A percentile compares a stretch with the other conserved stretches of the same genome.
phyloP scores from a whole-genome alignment of 2,888 invertebrate genomes.

The Antitype chi region DNA sequence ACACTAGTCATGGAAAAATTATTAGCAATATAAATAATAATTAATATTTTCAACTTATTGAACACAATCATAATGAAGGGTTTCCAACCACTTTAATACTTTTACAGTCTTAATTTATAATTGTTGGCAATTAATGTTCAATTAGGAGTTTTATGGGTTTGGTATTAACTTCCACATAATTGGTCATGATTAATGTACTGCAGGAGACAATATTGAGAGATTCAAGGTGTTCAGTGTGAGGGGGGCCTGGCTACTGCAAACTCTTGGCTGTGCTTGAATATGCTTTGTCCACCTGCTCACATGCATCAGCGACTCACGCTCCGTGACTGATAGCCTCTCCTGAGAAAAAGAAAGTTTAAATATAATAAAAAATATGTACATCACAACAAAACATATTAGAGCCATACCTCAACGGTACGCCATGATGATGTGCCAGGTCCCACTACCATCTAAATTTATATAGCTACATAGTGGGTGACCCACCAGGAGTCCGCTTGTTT shows the following conservation, averaged over 20 bases:
- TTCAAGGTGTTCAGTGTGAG: constrained; percentile 79
- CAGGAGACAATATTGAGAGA: constrained; percentile 81
- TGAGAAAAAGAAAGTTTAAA: constrained; percentile 80
- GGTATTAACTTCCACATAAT: constrained; percentile 47
- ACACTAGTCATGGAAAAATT: constrained; percentile 49
- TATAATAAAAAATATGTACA: not conserved
- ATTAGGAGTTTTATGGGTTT: constrained; percentile 41
- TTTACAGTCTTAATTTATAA: constrained; percentile 53
- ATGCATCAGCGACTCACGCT: constrained; percentile 93
- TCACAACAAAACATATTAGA: not conserved
- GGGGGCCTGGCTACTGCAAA: constrained; percentile 84
- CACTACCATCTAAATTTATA: too few species aligned
- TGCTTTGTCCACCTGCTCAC: constrained; percentile 95
- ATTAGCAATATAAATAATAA: constrained; percentile 51
- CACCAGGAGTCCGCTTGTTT: too few species aligned
- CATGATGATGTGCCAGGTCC: too few species aligned
- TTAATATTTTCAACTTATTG: constrained; percentile 44
- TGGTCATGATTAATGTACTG: constrained; percentile 75
- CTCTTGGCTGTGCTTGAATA: constrained; percentile 92
- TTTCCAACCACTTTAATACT: constrained; percentile 56
- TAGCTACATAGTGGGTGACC: too few species aligned
- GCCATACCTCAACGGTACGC: too few species aligned
- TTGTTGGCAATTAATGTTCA: constrained; percentile 53
- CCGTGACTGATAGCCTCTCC: constrained; percentile 91
- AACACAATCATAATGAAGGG: constrained; percentile 45